Percentiles rank a stretch among this genome's conserved stretches.
phyloP scores from a whole-genome alignment of 2,113 vertebrate species.

The Puffinus mauretanicus region DNA sequence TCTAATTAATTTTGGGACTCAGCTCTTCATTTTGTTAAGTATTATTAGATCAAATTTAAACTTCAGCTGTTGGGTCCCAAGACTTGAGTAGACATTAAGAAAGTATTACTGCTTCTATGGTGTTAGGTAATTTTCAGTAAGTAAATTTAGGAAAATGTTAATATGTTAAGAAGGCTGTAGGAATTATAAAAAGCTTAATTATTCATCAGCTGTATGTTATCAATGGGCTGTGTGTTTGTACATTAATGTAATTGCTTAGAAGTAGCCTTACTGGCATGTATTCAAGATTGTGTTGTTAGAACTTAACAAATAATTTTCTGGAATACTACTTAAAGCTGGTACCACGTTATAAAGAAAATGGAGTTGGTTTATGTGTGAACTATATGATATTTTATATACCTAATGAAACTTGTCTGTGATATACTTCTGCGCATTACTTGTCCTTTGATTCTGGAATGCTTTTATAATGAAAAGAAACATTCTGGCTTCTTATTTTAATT shows the following conservation, averaged over 20 bases:
- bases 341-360: not conserved
- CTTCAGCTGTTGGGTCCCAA: not conserved
- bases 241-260: not conserved
- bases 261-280: not conserved
- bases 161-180: not conserved
- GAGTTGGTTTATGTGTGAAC: not conserved
- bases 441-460: not conserved
- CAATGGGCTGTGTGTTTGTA: not conserved
- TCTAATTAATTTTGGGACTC: not conserved
- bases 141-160: not conserved
- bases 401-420: not conserved
- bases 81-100: not conserved
- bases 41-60: not conserved
- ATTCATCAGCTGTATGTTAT: not conserved
- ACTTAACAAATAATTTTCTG: not conserved
- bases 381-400: not conserved
- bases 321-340: not conserved
- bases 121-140: not conserved
- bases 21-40: not conserved
- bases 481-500: not conserved
- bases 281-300: not conserved
- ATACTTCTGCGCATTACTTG: not conserved
- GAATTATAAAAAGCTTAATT: not conserved
- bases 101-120: not conserved
- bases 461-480: not conserved